phyloP scores from a whole-genome alignment of 1,140 invertebrate species.

The Leguminivora glycinivorella region DNA sequence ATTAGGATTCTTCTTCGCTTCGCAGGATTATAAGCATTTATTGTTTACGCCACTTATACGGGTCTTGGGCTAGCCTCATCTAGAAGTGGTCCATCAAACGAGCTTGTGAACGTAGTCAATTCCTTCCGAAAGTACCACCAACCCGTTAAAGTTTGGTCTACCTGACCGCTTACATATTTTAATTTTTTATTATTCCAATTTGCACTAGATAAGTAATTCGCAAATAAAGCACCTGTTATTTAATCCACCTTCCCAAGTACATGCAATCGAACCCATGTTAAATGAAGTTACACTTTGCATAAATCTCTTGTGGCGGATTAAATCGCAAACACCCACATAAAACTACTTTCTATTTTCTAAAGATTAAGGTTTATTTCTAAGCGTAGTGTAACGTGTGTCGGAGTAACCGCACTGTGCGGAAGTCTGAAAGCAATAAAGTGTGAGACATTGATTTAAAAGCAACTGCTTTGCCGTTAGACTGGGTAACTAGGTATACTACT shows the following conservation, averaged over 20 bases:
- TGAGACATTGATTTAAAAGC: conserved; percentile 22
- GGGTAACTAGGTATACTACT: not conserved
- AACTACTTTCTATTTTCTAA: not conserved
- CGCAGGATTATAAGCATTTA: no score
- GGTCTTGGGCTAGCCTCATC: no score
- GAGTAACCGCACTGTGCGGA: conserved; percentile 1
- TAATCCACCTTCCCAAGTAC: not conserved
- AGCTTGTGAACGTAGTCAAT: no score
- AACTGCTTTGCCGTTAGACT: not conserved
- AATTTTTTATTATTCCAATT: not conserved
- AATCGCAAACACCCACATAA: not conserved
- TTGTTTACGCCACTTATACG: no score
- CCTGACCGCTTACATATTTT: not conserved
- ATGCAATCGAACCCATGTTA: conserved; percentile 16
- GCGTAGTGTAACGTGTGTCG: not conserved
- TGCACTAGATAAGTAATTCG: not conserved
- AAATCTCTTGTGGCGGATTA: conserved; percentile 9
- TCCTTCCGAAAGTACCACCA: no score
- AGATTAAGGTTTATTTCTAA: not conserved
- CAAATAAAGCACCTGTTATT: not conserved
- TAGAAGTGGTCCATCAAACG: no score
- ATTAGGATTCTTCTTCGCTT: no score
- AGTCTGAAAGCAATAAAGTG: conserved; percentile 26
- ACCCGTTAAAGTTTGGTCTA: no score
- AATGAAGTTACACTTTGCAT: conserved; percentile 10